phyloP scores from a whole-genome alignment of 35 echinoderm and acorn worm species.

The Stichopus chloronotus region DNA sequence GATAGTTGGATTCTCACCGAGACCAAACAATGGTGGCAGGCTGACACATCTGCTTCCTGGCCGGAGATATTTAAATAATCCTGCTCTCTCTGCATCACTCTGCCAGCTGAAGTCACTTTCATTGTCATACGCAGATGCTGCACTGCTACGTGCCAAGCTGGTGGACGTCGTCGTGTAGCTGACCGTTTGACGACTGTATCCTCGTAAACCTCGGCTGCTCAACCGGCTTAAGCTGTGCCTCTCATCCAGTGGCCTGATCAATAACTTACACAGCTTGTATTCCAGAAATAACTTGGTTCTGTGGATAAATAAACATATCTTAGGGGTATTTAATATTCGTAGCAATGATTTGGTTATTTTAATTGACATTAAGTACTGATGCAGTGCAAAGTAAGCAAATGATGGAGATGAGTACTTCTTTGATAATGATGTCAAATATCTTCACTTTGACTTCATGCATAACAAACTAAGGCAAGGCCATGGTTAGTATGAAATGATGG shows the following conservation, averaged over 20 bases:
- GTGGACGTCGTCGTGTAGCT: constrained; percentile 84
- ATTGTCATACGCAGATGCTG: constrained; percentile 72
- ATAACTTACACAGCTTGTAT: constrained; percentile 89
- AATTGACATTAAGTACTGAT: no score
- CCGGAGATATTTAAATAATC: constrained; percentile 80
- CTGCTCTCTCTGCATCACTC: constrained; percentile 69
- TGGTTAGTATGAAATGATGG: no score
- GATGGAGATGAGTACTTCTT: no score
- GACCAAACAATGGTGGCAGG: constrained; percentile 84
- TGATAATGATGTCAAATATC: no score
- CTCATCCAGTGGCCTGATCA: constrained; percentile 85
- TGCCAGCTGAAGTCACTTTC: constrained; percentile 77
- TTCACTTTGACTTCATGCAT: no score
- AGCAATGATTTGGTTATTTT: no score
- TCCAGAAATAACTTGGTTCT: constrained; percentile 94
- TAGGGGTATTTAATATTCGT: no score
- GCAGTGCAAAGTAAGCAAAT: no score
- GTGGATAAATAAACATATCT: neutral
- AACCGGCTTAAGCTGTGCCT: constrained; percentile 69
- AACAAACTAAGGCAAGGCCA: no score
- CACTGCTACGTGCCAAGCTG: constrained; percentile 77
- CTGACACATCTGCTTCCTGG: constrained; percentile 92
- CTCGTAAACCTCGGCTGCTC: constrained; percentile 69
- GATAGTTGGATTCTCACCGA: constrained; percentile 63
- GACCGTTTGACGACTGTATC: constrained; percentile 87